Conservation (phyloP, 2,888 invertebrate genomes). For the Patella caerulea region DNA sequence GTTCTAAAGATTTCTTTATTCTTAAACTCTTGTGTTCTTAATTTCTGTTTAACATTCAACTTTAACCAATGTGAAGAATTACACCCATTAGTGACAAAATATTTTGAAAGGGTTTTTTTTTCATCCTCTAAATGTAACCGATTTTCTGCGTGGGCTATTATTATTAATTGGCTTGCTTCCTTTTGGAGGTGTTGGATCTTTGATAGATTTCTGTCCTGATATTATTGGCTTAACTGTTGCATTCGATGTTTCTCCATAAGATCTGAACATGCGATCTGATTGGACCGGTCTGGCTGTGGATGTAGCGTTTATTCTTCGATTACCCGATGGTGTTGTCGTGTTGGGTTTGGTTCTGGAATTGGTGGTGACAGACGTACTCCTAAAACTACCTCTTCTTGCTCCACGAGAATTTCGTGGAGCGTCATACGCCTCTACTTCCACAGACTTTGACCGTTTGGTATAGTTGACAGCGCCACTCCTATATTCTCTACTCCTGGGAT, state of each 20-base stretch:
- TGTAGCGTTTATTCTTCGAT: background rate
- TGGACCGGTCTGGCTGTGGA: background rate
- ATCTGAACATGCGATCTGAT: slow-evolving; percentile 3
- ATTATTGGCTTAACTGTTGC: background rate
- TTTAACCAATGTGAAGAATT: too few species aligned
- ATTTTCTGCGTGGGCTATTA: background rate
- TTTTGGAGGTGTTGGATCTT: background rate
- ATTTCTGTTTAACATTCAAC: too few species aligned
- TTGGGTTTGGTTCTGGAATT: too few species aligned
- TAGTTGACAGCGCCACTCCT: background rate
- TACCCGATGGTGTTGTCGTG: background rate
- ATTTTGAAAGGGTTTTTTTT: background rate
- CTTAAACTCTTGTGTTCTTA: too few species aligned
- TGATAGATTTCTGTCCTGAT: background rate
- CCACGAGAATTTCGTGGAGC: background rate
- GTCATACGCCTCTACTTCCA: background rate
- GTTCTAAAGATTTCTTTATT: too few species aligned
- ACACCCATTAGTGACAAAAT: too few species aligned
- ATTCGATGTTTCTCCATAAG: background rate
- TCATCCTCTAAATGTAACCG: background rate
- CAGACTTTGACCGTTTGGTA: background rate
- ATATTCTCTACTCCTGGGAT: slow-evolving; percentile 1
- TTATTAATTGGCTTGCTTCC: background rate
- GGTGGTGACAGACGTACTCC: background rate
- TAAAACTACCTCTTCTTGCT: background rate